Evolutionary conservation across 2,888 invertebrate genomes (phyloP).

Genomic region (Hypolimnas misippus): DNA sequence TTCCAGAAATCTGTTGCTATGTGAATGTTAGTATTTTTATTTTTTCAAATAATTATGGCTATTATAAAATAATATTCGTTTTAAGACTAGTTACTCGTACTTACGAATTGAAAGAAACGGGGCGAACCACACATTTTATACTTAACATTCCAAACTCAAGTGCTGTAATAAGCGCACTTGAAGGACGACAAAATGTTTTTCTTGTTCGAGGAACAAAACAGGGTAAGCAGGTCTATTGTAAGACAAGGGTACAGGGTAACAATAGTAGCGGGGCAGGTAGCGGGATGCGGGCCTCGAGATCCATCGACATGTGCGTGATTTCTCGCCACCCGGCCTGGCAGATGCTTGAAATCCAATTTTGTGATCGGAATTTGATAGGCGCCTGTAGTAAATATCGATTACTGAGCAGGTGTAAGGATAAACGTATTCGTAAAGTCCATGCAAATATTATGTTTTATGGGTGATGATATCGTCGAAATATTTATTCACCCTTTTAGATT

Average conservation of each 20-base stretch:
- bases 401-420: constrained; percentile 25
- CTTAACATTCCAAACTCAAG: constrained; percentile 56
- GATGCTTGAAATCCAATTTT: constrained; percentile 55
- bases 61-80: constrained; percentile 2
- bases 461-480: neutral
- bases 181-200: constrained; percentile 60
- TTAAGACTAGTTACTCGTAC: constrained; percentile 14
- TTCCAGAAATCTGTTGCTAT: constrained; percentile 24
- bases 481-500: neutral
- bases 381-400: constrained; percentile 22
- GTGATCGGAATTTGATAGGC: constrained; percentile 47
- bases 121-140: constrained; percentile 23
- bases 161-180: constrained; percentile 57
- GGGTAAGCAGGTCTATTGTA: constrained; percentile 70
- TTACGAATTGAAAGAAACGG: constrained; percentile 14
- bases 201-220: constrained; percentile 68
- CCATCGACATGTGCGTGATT: constrained; percentile 62
- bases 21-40: neutral
- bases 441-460: constrained; percentile 8
- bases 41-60: constrained; percentile 4
- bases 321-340: constrained; percentile 63
- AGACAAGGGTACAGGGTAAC: constrained; percentile 57
- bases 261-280: constrained; percentile 73
- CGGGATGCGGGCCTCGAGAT: constrained; percentile 70
- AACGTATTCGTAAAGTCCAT: constrained; percentile 9